phyloP scores from a whole-genome alignment of 2,113 vertebrate species.

The Psittacara wagleri region DNA sequence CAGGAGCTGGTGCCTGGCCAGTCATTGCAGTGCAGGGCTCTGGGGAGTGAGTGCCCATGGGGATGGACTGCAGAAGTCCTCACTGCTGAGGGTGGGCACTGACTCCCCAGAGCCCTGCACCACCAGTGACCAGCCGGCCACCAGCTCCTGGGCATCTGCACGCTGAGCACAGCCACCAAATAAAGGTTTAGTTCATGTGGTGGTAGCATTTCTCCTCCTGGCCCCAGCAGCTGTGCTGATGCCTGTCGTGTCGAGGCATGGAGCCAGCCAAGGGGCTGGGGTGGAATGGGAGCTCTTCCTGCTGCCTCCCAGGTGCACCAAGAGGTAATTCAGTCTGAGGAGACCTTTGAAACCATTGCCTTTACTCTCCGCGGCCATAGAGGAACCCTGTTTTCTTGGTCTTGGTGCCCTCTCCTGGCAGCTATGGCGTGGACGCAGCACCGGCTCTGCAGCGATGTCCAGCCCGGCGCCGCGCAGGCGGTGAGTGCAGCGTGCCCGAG shows the following conservation, averaged over 20 bases:
- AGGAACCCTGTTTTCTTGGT: not conserved
- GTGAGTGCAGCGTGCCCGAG: fast-evolving
- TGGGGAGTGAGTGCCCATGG: not conserved
- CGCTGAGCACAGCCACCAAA: not conserved
- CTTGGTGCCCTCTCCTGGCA: not conserved
- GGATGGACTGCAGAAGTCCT: not conserved
- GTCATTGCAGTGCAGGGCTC: not conserved
- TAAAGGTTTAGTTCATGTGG: not conserved
- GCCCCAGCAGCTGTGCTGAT: not conserved
- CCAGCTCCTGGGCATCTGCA: not conserved
- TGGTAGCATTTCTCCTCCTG: not conserved
- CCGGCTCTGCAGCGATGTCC: not conserved
- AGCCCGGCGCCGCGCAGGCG: not conserved
- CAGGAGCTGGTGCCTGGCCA: not conserved
- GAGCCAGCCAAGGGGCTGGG: not conserved
- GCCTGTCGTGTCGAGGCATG: not conserved
- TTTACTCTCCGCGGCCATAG: fast-evolving
- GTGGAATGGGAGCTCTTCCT: not conserved
- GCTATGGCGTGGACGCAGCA: not conserved
- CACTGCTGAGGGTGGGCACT: fast-evolving
- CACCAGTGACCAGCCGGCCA: not conserved
- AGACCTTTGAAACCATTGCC: not conserved
- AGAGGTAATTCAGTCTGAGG: not conserved
- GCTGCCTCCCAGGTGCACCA: not conserved
- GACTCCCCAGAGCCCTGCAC: not conserved